These are phyloP conservation scores for Montipora cactus DNA, from an alignment of 64 coral and sea anemone species.

Conservation along the genomic window DNA sequence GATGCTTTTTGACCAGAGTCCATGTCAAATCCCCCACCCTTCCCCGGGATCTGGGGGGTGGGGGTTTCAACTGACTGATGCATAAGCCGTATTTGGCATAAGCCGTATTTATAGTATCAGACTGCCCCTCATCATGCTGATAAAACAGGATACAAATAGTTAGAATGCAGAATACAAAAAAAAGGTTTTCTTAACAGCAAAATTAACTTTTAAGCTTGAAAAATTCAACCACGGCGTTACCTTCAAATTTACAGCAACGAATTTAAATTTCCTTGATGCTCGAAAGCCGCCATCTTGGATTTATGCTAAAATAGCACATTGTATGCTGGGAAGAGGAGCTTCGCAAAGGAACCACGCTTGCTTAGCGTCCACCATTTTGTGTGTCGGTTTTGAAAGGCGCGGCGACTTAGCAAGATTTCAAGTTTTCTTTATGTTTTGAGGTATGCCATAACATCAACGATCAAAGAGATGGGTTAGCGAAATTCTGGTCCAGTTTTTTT, in stretches of 20 bases:
- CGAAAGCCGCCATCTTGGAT: constrained; percentile 8
- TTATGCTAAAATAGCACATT: not conserved
- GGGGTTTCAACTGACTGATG: too few species aligned
- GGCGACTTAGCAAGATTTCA: constrained; percentile 81
- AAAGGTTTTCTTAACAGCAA: not conserved
- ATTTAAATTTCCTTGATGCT: not conserved
- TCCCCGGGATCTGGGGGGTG: too few species aligned
- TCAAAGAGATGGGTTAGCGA: not conserved
- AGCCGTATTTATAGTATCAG: too few species aligned
- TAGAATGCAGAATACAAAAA: too few species aligned
- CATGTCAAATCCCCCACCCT: too few species aligned
- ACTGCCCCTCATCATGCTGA: too few species aligned
- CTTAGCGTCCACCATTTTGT: constrained; percentile 90
- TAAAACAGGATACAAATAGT: too few species aligned
- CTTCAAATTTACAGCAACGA: not conserved
- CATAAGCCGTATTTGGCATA: too few species aligned
- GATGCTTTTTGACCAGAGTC: too few species aligned
- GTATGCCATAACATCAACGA: not conserved
- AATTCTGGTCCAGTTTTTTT: not conserved
- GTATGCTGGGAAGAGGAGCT: not conserved
- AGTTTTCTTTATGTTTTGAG: not conserved
- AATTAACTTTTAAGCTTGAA: too few species aligned
- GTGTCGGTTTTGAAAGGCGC: constrained; percentile 63
- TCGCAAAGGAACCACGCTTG: constrained; percentile 91
- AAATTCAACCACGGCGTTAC: not conserved